These are phyloP conservation scores for Bombus huntii DNA, from an alignment of 1,140 invertebrate genomes.

Conservation along the genomic window DNA sequence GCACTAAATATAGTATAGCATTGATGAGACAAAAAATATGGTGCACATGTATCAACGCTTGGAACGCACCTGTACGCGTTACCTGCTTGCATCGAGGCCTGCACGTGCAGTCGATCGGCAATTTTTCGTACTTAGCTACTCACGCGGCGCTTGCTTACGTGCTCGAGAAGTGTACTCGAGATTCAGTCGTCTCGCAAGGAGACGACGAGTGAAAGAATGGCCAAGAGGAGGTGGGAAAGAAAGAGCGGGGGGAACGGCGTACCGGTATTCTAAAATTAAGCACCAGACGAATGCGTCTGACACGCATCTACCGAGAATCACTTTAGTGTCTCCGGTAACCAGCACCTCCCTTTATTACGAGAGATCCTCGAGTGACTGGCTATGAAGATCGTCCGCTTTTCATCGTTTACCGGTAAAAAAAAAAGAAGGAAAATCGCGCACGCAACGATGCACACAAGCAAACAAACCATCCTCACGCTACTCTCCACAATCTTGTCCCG, in stretches of 20 bases:
- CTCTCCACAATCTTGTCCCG: background rate
- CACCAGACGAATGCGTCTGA: conserved; percentile 43
- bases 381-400: conserved; percentile 16
- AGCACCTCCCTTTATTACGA: conserved; percentile 34
- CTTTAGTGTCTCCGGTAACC: conserved; percentile 40
- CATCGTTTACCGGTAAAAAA: background rate
- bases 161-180: conserved; percentile 49
- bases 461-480: background rate
- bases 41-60: too few species aligned
- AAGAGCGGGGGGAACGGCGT: background rate
- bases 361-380: conserved; percentile 9
- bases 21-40: too few species aligned
- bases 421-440: background rate
- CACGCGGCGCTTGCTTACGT: conserved; percentile 52
- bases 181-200: conserved; percentile 20
- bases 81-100: too few species aligned
- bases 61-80: background rate
- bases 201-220: conserved; percentile 42
- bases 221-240: background rate
- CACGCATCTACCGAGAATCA: conserved; percentile 58
- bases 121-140: conserved; percentile 50
- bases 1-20: too few species aligned
- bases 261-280: conserved; percentile 59
- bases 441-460: background rate
- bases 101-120: conserved; percentile 30